Conservation (phyloP, 2,888 invertebrate genomes). For the Drosophila prostipennis region DNA sequence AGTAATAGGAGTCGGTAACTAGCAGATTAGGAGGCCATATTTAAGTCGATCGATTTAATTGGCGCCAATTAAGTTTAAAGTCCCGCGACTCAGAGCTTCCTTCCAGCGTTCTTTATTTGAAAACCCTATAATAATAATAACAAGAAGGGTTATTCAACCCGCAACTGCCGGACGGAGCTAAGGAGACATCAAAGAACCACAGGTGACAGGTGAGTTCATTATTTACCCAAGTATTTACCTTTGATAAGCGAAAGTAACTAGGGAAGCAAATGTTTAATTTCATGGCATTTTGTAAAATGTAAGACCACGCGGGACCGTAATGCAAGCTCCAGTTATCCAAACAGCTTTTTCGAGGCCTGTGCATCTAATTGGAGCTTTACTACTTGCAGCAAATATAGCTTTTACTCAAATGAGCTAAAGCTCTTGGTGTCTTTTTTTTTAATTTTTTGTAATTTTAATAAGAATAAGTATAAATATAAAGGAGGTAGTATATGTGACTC, state of each 20-base stretch:
- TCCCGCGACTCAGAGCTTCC: not conserved
- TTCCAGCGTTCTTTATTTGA: slow-evolving; percentile 1
- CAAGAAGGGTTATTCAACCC: slow-evolving; percentile 37
- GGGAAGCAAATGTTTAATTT: slow-evolving; percentile 18
- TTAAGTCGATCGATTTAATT: slow-evolving; percentile 1
- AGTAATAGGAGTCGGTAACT: slow-evolving; percentile 12
- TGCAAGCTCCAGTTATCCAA: slow-evolving; percentile 63
- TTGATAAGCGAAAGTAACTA: not conserved
- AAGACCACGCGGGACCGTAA: slow-evolving; percentile 29
- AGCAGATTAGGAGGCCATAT: slow-evolving; percentile 1
- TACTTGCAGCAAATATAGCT: slow-evolving; percentile 52
- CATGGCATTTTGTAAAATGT: slow-evolving; percentile 18
- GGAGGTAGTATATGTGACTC: not conserved
- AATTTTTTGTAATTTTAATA: slow-evolving; percentile 6
- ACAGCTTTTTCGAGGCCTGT: slow-evolving; percentile 48
- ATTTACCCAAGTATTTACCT: not conserved
- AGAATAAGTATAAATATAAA: not conserved
- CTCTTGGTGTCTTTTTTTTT: not conserved
- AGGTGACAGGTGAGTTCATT: slow-evolving; percentile 20
- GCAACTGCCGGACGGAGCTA: not conserved
- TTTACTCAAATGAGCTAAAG: slow-evolving; percentile 4
- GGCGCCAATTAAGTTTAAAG: not conserved
- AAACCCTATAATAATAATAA: slow-evolving; percentile 4
- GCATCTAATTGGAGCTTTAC: slow-evolving; percentile 31
- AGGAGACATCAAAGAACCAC: not conserved